Conservation (phyloP, 2,888 invertebrate species). For the Lasioglossum calceatum region DNA sequence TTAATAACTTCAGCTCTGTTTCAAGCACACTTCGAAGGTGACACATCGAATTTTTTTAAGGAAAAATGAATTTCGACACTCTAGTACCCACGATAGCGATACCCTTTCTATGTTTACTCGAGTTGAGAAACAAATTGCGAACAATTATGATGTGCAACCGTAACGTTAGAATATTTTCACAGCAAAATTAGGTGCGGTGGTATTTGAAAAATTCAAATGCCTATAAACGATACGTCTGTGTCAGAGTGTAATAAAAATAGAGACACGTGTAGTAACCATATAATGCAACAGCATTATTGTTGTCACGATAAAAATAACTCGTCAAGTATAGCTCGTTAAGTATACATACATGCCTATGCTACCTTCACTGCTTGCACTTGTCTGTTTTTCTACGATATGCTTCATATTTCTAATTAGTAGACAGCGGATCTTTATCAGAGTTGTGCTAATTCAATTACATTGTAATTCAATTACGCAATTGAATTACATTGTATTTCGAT, state of each 20-base stretch:
- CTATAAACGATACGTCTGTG: not conserved
- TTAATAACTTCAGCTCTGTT: no score
- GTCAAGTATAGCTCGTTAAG: conserved; percentile 1
- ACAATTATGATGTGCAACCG: no score
- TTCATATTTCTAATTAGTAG: not conserved
- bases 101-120: no score
- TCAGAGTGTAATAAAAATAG: conserved; percentile 26
- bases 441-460: no score
- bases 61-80: no score
- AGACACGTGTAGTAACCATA: not conserved
- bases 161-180: not conserved
- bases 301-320: conserved; percentile 28
- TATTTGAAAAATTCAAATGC: not conserved
- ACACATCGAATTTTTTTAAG: no score
- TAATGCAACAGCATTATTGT: conserved; percentile 28
- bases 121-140: no score
- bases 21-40: no score
- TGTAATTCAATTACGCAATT: no score
- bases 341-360: not conserved
- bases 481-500: no score
- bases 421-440: no score
- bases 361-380: not conserved
- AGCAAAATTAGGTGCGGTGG: not conserved
- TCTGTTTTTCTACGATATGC: not conserved
- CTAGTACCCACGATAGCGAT: no score